These are phyloP conservation scores for Ectropis grisescens DNA, from an alignment of 1,140 invertebrate species.

Conservation along the genomic window DNA sequence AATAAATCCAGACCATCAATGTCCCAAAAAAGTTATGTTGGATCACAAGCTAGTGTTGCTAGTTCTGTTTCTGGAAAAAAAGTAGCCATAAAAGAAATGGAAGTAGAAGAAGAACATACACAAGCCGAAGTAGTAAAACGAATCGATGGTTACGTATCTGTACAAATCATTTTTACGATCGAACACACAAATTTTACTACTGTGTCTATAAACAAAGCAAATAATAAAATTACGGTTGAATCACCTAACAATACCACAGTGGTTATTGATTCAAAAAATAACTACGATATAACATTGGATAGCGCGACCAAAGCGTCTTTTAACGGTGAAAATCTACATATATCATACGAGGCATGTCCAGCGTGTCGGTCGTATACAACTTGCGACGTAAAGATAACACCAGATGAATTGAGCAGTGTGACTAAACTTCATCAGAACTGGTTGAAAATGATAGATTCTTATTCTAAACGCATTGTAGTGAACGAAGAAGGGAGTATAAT, in stretches of 20 bases:
- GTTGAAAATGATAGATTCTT: conserved; percentile 48
- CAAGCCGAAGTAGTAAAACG: conserved; percentile 12
- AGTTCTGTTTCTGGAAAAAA: conserved; percentile 9
- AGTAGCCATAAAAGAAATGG: too few species aligned
- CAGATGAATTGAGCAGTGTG: conserved; percentile 21
- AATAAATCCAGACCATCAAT: conserved; percentile 25
- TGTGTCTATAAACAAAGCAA: conserved; percentile 56
- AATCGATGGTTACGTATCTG: conserved; percentile 61
- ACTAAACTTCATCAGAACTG: conserved; percentile 26
- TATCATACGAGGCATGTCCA: conserved; percentile 32
- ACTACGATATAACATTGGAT: conserved; percentile 37
- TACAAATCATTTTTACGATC: conserved; percentile 57
- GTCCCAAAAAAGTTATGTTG: conserved; percentile 28
- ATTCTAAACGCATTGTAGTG: conserved; percentile 36
- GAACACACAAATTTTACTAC: conserved; percentile 71
- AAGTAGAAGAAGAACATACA: conserved; percentile 14
- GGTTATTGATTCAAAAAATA: conserved; percentile 28
- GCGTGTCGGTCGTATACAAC: conserved; percentile 31
- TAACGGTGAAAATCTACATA: conserved; percentile 32
- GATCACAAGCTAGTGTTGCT: conserved; percentile 7
- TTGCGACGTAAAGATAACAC: conserved; percentile 35
- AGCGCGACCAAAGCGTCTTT: conserved; percentile 30
- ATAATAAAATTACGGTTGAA: conserved; percentile 32
- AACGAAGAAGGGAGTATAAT: conserved; percentile 42
- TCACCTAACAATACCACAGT: conserved; percentile 41